Conservation (phyloP, 2,797 vertebrate species). For the Xenops minutus region DNA sequence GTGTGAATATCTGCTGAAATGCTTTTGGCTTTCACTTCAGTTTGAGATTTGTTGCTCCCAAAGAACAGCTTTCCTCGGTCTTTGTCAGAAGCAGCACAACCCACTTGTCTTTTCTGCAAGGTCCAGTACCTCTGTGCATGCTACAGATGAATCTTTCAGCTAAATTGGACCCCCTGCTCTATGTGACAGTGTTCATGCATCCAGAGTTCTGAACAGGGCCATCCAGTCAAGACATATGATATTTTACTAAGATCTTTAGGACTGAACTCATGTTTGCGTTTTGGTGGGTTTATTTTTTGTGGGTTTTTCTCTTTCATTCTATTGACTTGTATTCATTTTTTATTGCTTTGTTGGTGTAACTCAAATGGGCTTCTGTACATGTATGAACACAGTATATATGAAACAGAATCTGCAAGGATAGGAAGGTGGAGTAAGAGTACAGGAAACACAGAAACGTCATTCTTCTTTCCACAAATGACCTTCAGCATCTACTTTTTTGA, state of each 20-base stretch:
- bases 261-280: neutral
- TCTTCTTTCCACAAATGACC: neutral
- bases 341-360: neutral
- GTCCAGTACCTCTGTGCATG: neutral
- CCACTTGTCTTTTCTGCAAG: neutral
- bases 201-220: neutral
- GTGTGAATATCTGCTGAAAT: neutral
- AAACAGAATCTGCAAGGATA: neutral
- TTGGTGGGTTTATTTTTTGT: neutral
- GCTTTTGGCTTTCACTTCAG: neutral
- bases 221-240: neutral
- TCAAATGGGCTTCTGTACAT: neutral
- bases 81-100: neutral
- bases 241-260: neutral
- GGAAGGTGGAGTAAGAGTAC: neutral
- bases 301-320: fast-evolving
- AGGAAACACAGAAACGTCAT: neutral
- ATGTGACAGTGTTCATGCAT: neutral
- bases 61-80: neutral
- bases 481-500: neutral
- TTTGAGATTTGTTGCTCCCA: neutral
- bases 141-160: neutral
- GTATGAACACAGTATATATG: fast-evolving
- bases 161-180: neutral
- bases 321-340: neutral